Conservation (phyloP, 1,140 invertebrate species). For the Subanguina moxae region DNA sequence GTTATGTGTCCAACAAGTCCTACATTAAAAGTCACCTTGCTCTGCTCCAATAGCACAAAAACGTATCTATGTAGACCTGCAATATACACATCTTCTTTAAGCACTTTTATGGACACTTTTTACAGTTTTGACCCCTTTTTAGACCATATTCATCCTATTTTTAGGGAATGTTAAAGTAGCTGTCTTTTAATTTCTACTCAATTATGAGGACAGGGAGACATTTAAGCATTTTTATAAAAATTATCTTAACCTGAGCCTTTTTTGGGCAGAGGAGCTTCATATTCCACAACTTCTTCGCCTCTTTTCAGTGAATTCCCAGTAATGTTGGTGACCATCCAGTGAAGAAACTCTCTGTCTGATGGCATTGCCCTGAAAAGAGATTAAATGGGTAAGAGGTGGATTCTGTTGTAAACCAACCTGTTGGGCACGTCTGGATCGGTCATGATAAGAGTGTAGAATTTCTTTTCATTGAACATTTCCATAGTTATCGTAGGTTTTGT, state of each 20-base stretch:
- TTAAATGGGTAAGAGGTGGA: no score
- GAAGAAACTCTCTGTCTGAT: conserved; percentile 21
- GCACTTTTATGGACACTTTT: not conserved
- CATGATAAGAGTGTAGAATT: conserved; percentile 29
- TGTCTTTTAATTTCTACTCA: conserved; percentile 1
- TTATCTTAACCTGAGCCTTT: conserved; percentile 14
- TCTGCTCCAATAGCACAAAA: conserved; percentile 24
- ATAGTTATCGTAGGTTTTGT: conserved; percentile 5
- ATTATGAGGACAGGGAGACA: no score
- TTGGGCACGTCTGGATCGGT: conserved; percentile 8
- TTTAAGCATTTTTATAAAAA: not conserved
- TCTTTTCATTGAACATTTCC: conserved; percentile 12
- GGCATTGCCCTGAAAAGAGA: conserved; percentile 10
- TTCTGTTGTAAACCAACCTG: no score
- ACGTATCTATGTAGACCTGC: conserved; percentile 24
- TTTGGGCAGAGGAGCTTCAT: conserved; percentile 24
- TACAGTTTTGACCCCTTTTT: not conserved
- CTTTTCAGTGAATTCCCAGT: conserved; percentile 14
- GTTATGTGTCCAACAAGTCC: no score
- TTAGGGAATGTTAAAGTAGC: not conserved
- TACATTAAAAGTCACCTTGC: not conserved
- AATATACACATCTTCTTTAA: no score
- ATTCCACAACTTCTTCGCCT: conserved; percentile 20
- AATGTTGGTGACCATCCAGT: conserved; percentile 27
- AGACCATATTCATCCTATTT: not conserved